phyloP scores from a whole-genome alignment of 2,113 vertebrate genomes.

The Rhea pennata region DNA sequence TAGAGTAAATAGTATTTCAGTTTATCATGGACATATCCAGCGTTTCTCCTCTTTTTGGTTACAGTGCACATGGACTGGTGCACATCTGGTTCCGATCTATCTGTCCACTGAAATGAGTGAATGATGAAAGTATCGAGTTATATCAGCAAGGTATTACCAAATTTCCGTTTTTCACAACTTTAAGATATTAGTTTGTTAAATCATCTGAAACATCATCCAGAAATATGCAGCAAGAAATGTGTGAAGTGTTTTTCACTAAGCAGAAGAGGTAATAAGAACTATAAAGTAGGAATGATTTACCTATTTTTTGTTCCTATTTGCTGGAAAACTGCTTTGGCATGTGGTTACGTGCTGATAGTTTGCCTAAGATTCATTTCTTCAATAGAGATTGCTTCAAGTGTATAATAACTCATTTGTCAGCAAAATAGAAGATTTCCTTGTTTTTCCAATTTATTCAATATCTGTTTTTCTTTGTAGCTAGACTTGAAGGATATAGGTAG shows the following conservation, averaged over 20 bases:
- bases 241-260: background rate
- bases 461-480: conserved; percentile 48
- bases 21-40: background rate
- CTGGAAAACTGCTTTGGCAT: background rate
- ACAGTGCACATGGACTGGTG: too few species aligned
- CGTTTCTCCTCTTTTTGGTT: background rate
- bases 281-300: background rate
- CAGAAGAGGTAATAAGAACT: background rate
- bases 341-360: background rate
- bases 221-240: background rate
- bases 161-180: background rate
- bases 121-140: background rate
- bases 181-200: background rate
- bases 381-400: background rate
- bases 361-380: background rate
- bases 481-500: conserved; percentile 49
- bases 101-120: background rate
- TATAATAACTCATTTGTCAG: background rate
- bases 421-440: conserved; percentile 1
- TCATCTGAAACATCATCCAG: background rate
- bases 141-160: background rate
- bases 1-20: background rate
- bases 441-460: conserved; percentile 14
- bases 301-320: background rate
- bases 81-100: background rate